Evolutionary conservation across 2,888 invertebrate species (phyloP).

Genomic region (Celastrina argiolus): DNA sequence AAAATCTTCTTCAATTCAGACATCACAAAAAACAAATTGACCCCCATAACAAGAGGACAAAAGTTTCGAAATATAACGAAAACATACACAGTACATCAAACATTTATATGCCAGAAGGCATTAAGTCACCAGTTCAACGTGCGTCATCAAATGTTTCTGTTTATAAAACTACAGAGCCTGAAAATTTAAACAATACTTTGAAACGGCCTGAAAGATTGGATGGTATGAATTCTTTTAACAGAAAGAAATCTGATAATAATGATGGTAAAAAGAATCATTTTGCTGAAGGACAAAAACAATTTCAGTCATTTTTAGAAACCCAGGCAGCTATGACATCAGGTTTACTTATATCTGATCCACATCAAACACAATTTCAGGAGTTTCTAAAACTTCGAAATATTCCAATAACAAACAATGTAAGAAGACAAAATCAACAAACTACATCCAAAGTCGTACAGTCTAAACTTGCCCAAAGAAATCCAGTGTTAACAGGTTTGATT

Average conservation of each 20-base stretch:
- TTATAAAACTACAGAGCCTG: background rate
- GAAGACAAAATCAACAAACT: background rate
- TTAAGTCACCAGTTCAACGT: background rate
- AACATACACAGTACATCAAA: background rate
- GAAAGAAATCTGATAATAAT: background rate
- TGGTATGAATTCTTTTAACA: background rate
- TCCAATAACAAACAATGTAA: background rate
- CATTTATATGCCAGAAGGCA: background rate
- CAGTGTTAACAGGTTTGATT: background rate
- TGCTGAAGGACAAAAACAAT: constrained; percentile 29
- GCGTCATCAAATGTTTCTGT: background rate
- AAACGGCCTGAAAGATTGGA: background rate
- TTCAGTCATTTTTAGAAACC: constrained; percentile 27
- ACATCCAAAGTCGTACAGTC: background rate
- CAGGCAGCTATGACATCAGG: constrained; percentile 28
- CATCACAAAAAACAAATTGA: constrained; percentile 39
- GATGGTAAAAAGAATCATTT: constrained; percentile 3
- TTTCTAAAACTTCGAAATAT: constrained; percentile 17
- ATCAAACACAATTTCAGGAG: constrained; percentile 40
- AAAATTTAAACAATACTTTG: constrained; percentile 11
- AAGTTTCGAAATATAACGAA: background rate
- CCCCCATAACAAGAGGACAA: constrained; percentile 14
- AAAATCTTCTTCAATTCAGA: constrained; percentile 53
- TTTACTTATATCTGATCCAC: constrained; percentile 24
- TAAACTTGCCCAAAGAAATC: background rate